These are phyloP conservation scores for Selene dorsalis DNA, from an alignment of 2,797 vertebrate genomes.

Conservation along the genomic window DNA sequence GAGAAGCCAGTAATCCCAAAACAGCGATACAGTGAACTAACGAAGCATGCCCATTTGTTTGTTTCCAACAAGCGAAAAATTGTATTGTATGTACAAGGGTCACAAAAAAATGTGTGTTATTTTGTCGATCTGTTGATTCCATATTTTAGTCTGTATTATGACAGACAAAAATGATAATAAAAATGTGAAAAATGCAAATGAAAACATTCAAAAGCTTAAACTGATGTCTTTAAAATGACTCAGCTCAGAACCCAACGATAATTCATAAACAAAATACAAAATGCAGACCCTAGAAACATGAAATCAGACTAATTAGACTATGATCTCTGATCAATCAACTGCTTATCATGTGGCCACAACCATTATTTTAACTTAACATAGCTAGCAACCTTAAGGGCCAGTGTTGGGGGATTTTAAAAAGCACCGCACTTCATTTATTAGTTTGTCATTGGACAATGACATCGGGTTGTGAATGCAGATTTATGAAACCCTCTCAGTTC, in stretches of 20 bases:
- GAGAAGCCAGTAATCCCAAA: conserved; percentile 20
- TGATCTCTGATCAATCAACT: not conserved
- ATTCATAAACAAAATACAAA: not conserved
- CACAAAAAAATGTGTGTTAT: not conserved
- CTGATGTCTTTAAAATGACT: not conserved
- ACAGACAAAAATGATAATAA: not conserved
- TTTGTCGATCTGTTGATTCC: not conserved
- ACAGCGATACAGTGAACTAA: conserved; percentile 2
- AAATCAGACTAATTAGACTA: not conserved
- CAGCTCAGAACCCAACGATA: not conserved
- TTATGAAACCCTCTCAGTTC: conserved; percentile 21
- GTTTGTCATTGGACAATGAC: conserved; percentile 25
- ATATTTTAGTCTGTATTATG: not conserved
- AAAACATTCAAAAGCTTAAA: not conserved
- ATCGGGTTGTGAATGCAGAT: conserved; percentile 8
- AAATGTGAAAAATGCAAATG: not conserved
- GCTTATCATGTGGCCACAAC: not conserved
- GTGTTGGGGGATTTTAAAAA: not conserved
- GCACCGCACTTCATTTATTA: not conserved
- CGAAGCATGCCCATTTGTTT: conserved; percentile 15
- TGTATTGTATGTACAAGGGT: not conserved
- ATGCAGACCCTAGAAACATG: too few relatives aligned
- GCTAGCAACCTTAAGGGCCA: not conserved
- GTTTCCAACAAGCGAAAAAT: conserved; percentile 20
- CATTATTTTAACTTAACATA: not conserved